Evolutionary conservation across 1,140 invertebrate genomes (phyloP).

Genomic region (Drosophila elegans): DNA sequence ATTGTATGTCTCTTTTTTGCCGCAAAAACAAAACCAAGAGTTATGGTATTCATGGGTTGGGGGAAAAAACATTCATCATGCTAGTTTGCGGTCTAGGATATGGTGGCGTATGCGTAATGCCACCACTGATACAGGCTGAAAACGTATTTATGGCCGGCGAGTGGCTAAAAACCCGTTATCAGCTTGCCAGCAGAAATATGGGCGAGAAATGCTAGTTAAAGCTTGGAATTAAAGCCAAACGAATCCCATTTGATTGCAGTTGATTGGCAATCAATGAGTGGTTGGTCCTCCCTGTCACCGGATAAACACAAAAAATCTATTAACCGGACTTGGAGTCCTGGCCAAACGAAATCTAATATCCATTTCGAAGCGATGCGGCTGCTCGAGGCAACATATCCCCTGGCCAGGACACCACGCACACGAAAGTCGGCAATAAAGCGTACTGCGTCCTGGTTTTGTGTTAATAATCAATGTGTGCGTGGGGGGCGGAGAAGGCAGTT

Average conservation of each 20-base stretch:
- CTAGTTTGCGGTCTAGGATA: constrained; percentile 30
- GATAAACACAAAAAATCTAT: constrained; percentile 78
- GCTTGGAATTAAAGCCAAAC: constrained; percentile 19
- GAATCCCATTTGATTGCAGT: constrained; percentile 68
- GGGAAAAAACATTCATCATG: constrained; percentile 34
- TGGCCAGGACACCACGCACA: constrained; percentile 34
- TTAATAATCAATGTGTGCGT: constrained; percentile 51
- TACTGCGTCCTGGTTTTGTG: constrained; percentile 8
- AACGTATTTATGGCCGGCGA: constrained; percentile 49
- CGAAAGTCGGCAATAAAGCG: constrained; percentile 33
- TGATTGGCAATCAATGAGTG: constrained; percentile 72
- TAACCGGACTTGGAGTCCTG: constrained; percentile 37
- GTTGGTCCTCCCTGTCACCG: constrained; percentile 17
- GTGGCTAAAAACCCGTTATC: constrained; percentile 49
- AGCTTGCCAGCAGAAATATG: constrained; percentile 40
- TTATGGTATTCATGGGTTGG: background rate
- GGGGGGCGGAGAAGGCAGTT: background rate
- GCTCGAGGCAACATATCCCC: constrained; percentile 30
- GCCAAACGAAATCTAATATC: constrained; percentile 61
- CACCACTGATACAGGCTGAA: constrained; percentile 28
- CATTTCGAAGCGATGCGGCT: constrained; percentile 50
- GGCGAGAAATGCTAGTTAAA: constrained; percentile 19
- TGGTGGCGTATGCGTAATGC: constrained; percentile 68
- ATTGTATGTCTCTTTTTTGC: constrained; percentile 6
- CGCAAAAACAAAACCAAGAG: constrained; percentile 6